Evolutionary conservation across 2,113 vertebrate species (phyloP).

Genomic region (Lethenteron camtschaticum): DNA sequence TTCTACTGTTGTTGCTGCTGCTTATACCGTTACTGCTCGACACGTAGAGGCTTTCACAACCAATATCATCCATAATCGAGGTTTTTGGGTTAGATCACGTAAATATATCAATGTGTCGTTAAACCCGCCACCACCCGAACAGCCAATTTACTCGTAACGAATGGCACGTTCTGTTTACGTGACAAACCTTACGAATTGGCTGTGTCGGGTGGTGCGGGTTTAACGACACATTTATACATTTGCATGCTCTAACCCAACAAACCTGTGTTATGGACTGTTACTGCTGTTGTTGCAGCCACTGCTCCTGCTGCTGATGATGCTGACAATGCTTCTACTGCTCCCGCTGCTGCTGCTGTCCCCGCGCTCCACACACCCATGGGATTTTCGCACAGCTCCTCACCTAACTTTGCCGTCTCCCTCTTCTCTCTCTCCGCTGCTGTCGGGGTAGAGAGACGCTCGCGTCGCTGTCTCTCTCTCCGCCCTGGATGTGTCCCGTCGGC

Average conservation of each 20-base stretch:
- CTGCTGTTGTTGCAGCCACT: too few relatives aligned
- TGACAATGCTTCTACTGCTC: too few relatives aligned
- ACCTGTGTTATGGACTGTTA: too few relatives aligned
- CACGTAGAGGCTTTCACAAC: neutral
- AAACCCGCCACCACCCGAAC: too few relatives aligned
- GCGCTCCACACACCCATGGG: neutral
- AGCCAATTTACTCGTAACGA: too few relatives aligned
- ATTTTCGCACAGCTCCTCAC: neutral
- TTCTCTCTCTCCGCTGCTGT: neutral
- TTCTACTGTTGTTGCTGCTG: neutral
- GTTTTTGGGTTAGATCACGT: neutral
- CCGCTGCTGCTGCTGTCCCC: neutral
- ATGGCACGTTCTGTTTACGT: too few relatives aligned
- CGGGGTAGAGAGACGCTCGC: neutral
- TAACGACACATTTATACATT: too few relatives aligned
- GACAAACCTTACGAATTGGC: too few relatives aligned
- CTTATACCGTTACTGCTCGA: neutral
- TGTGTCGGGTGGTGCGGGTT: too few relatives aligned
- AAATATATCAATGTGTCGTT: neutral
- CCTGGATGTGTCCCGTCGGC: neutral
- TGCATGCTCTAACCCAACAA: too few relatives aligned
- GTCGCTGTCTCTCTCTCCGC: neutral
- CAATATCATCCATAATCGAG: neutral
- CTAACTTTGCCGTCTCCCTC: constrained; percentile 1
- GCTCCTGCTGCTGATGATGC: too few relatives aligned